Evolutionary conservation across 2,113 vertebrate genomes (phyloP).

Genomic region (Spea multiplicata): DNA sequence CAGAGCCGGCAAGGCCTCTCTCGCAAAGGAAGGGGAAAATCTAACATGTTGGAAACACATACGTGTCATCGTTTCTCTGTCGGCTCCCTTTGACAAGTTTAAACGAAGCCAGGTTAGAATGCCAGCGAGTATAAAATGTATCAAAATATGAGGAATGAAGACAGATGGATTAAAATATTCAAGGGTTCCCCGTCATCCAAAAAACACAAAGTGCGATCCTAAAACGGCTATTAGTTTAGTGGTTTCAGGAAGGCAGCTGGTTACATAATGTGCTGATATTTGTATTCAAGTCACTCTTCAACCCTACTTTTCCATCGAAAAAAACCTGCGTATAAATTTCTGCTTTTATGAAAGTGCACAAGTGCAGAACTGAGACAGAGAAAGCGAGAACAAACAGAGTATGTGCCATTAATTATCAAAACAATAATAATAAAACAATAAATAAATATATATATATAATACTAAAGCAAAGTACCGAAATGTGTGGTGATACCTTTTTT

Average conservation of each 20-base stretch:
- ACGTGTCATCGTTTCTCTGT: slow-evolving; percentile 5
- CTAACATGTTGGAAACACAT: slow-evolving; percentile 1
- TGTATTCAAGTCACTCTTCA: slow-evolving; percentile 40
- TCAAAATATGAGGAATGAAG: slow-evolving; percentile 40
- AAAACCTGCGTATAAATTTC: background rate
- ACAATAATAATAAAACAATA: too few species aligned
- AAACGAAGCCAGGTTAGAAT: slow-evolving; percentile 10
- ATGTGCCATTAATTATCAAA: too few species aligned
- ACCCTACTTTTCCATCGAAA: slow-evolving; percentile 29
- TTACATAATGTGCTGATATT: slow-evolving; percentile 43
- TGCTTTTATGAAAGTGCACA: background rate
- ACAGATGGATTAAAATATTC: slow-evolving; percentile 43
- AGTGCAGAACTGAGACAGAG: background rate
- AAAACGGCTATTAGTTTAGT: slow-evolving; percentile 25
- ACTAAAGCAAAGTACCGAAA: too few species aligned
- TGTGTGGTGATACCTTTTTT: too few species aligned
- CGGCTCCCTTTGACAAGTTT: background rate
- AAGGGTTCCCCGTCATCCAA: slow-evolving; percentile 33
- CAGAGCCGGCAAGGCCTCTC: background rate
- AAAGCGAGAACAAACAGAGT: background rate
- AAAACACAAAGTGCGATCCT: slow-evolving; percentile 29
- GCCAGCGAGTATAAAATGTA: slow-evolving; percentile 41
- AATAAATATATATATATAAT: too few species aligned
- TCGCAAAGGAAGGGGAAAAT: background rate
- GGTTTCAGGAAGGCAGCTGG: slow-evolving; percentile 34